Percentiles rank a stretch among this genome's conserved stretches.
Evolutionary conservation across 2,113 vertebrate species (phyloP).

Genomic region (Oryzias melastigma): DNA sequence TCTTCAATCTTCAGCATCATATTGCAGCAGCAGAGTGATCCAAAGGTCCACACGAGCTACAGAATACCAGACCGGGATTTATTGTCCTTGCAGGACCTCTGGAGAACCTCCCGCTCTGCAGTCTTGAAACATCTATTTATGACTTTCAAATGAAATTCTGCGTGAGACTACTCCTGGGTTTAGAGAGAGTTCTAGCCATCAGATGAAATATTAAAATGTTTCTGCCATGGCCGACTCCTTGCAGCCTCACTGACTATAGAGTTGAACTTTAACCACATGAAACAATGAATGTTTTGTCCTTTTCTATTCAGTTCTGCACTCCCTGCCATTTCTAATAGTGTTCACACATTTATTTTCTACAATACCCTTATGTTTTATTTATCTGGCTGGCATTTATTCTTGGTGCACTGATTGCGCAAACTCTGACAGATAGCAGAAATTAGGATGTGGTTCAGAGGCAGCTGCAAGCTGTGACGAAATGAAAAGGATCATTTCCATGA

Average conservation of each 20-base stretch:
- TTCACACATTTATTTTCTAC: neutral
- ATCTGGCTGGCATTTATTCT: constrained; percentile 17
- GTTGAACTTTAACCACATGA: constrained; percentile 18
- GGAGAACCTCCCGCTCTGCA: constrained; percentile 33
- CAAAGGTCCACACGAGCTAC: constrained; percentile 11
- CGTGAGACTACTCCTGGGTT: constrained; percentile 28
- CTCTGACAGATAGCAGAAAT: constrained; percentile 28
- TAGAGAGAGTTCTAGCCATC: constrained; percentile 21
- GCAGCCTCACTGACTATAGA: constrained; percentile 3
- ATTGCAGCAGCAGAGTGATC: constrained; percentile 5
- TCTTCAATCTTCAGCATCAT: constrained; percentile 4
- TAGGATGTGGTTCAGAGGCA: constrained; percentile 2
- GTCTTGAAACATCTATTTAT: constrained; percentile 50
- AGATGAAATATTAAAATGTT: constrained; percentile 49
- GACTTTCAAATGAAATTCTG: constrained; percentile 54
- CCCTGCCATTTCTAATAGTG: neutral
- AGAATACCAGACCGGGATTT: constrained; percentile 41
- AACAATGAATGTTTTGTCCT: neutral
- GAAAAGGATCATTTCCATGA: constrained; percentile 35
- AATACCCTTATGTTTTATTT: neutral
- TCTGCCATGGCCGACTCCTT: constrained; percentile 14
- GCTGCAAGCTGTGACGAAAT: neutral
- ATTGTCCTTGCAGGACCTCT: constrained; percentile 43
- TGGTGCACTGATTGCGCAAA: constrained; percentile 23
- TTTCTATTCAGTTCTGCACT: neutral